A percentile compares a stretch with the other conserved stretches of the same genome.
Evolutionary conservation across 2,113 vertebrate species (phyloP).

Genomic region (Perccottus glenii): DNA sequence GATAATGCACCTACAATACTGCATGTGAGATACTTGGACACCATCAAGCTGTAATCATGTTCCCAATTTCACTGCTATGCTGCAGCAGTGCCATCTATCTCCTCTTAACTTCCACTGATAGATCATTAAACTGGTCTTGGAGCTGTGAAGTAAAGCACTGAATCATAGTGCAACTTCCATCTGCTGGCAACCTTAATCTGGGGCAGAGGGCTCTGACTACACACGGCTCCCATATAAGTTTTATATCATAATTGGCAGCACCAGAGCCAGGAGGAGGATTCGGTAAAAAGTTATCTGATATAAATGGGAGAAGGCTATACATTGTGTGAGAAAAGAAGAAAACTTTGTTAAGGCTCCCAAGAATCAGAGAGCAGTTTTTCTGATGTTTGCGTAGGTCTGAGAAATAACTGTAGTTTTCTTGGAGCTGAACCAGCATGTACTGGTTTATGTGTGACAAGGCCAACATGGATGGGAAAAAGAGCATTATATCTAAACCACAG

Average conservation of each 20-base stretch:
- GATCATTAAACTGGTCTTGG: slow-evolving; percentile 75
- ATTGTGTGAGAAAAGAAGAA: slow-evolving; percentile 11
- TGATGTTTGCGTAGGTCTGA: slow-evolving; percentile 42
- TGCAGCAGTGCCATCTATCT: slow-evolving; percentile 64
- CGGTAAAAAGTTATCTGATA: slow-evolving; percentile 47
- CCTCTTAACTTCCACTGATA: slow-evolving; percentile 68
- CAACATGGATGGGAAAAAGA: too few species aligned
- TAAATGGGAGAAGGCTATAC: slow-evolving; percentile 8
- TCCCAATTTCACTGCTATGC: slow-evolving; percentile 43
- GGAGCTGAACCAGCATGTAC: slow-evolving; percentile 44
- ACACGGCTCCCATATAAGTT: slow-evolving; percentile 68
- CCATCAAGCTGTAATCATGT: slow-evolving; percentile 67
- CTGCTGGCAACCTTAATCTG: slow-evolving; percentile 70
- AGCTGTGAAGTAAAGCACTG: slow-evolving; percentile 71
- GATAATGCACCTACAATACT: too few species aligned
- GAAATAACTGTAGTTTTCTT: slow-evolving; percentile 34
- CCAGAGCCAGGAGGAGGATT: slow-evolving; percentile 34
- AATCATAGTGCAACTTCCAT: slow-evolving; percentile 73
- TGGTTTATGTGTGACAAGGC: slow-evolving; percentile 10
- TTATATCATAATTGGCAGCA: slow-evolving; percentile 59
- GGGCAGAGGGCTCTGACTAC: slow-evolving; percentile 60
- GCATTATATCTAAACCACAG: too few species aligned
- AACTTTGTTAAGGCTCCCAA: slow-evolving; percentile 17
- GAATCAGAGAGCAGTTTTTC: slow-evolving; percentile 40
- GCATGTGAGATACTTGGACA: slow-evolving; percentile 45